A percentile compares a stretch with the other conserved stretches of the same genome.
These are phyloP conservation scores for Stegophylla sp. DNA, from an alignment of 2,888 invertebrate genomes.

Conservation along the genomic window DNA sequence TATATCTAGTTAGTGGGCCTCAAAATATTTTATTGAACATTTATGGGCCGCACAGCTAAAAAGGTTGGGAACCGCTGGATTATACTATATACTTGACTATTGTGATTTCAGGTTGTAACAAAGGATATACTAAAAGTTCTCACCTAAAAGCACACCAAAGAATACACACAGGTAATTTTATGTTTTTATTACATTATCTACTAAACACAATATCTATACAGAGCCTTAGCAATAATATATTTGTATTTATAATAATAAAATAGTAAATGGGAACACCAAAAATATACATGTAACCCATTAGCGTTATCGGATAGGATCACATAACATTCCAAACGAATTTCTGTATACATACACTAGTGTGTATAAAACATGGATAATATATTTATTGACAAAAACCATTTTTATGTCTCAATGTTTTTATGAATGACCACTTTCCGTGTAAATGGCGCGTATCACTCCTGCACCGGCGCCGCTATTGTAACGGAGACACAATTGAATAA, in stretches of 20 bases:
- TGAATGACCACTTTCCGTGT: slow-evolving; percentile 36
- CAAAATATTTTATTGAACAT: too few species aligned
- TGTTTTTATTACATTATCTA: not conserved
- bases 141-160: slow-evolving; percentile 97
- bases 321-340: slow-evolving; percentile 38
- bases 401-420: not conserved
- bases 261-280: slow-evolving; percentile 1
- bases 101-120: slow-evolving; percentile 82
- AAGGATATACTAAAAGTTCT: slow-evolving; percentile 97
- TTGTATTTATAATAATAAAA: not conserved
- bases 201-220: not conserved
- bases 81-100: slow-evolving; percentile 11
- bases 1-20: too few species aligned
- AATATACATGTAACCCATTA: slow-evolving; percentile 37
- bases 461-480: slow-evolving; percentile 51
- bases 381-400: not conserved
- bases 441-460: slow-evolving; percentile 26
- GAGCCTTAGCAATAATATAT: not conserved
- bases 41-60: too few species aligned
- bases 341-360: not conserved
- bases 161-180: slow-evolving; percentile 88
- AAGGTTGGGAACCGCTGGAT: too few species aligned
- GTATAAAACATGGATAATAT: not conserved
- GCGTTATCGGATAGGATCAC: slow-evolving; percentile 32
- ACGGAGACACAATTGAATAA: slow-evolving; percentile 10